Percentiles rank a stretch among this genome's conserved stretches.
Conservation (phyloP, 2,797 vertebrate species). For the Lutjanus argentimaculatus region DNA sequence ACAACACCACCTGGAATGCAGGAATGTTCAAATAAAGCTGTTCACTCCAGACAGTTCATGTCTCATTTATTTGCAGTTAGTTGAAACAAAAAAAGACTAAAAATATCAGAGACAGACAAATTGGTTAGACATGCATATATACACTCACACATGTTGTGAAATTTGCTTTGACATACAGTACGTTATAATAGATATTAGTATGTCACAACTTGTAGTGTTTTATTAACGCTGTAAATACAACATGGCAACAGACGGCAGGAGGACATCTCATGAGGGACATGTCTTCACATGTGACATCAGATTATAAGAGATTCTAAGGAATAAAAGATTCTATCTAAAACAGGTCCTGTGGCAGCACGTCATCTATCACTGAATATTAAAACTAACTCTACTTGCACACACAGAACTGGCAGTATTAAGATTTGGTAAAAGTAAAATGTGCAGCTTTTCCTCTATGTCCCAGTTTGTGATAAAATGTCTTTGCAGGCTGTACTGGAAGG, state of each 20-base stretch:
- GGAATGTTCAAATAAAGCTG: background rate
- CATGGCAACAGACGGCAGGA: conserved; percentile 1
- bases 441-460: conserved; percentile 34
- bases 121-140: conserved; percentile 45
- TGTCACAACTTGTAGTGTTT: conserved; percentile 25
- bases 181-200: conserved; percentile 22
- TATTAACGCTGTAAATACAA: conserved; percentile 32
- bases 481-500: background rate
- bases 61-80: conserved; percentile 60
- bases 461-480: conserved; percentile 5
- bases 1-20: background rate
- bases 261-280: conserved; percentile 1
- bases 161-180: conserved; percentile 37
- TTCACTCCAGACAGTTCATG: background rate
- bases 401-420: conserved; percentile 8
- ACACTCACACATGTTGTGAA: conserved; percentile 32
- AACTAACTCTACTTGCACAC: conserved; percentile 30
- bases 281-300: conserved; percentile 22
- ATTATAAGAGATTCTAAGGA: background rate
- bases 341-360: background rate
- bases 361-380: conserved; percentile 29
- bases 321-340: conserved; percentile 4
- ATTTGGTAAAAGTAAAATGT: conserved; percentile 35
- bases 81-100: conserved; percentile 33
- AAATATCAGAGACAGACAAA: conserved; percentile 32